Percentiles rank a stretch among this genome's conserved stretches.
Conservation (phyloP, 2,113 vertebrate genomes). For the Myiagra hebetior region DNA sequence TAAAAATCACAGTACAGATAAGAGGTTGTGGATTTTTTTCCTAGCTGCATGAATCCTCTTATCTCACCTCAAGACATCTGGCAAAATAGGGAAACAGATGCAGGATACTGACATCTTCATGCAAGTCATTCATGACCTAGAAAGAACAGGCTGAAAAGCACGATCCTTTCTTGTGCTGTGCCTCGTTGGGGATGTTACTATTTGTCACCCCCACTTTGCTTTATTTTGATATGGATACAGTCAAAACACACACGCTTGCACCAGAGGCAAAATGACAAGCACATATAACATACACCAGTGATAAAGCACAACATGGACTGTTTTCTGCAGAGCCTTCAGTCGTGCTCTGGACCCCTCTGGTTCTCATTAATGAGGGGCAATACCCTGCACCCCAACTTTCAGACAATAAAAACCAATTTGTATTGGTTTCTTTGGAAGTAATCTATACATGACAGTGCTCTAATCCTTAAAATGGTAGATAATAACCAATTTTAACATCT, state of each 20-base stretch:
- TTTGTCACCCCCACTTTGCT: not conserved
- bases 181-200: not conserved
- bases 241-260: not conserved
- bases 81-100: not conserved
- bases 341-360: not conserved
- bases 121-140: constrained; percentile 13
- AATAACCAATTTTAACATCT: not conserved
- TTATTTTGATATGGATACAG: not conserved
- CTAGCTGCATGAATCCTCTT: not conserved
- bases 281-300: not conserved
- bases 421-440: not conserved
- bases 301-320: not conserved
- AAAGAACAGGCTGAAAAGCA: not conserved
- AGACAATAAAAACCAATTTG: not conserved
- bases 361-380: not conserved
- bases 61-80: constrained; percentile 17
- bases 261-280: not conserved
- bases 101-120: constrained; percentile 15
- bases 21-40: not conserved
- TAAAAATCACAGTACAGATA: not conserved
- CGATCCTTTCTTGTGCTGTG: not conserved
- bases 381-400: not conserved
- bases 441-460: not conserved
- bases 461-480: not conserved
- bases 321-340: not conserved